phyloP scores from a whole-genome alignment of 1,140 invertebrate genomes.

The Maniola jurtina region DNA sequence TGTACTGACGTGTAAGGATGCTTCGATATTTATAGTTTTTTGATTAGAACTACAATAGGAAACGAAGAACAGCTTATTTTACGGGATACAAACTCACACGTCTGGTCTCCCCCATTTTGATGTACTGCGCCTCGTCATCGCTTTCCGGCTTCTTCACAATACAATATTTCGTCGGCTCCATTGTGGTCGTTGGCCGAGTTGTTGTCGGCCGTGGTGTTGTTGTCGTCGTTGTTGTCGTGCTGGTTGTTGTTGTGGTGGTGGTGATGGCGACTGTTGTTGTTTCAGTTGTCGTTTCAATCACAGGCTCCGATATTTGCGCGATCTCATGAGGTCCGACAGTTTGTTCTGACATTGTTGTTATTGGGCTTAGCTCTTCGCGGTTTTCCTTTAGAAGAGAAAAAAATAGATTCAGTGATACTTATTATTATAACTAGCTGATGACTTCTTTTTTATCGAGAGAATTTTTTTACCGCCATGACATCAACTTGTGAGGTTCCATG shows the following conservation, averaged over 20 bases:
- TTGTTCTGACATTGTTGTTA: slow-evolving; percentile 69
- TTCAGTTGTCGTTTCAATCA: slow-evolving; percentile 68
- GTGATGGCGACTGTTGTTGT: slow-evolving; percentile 78
- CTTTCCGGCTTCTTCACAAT: slow-evolving; percentile 87
- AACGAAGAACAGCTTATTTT: neutral
- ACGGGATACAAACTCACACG: slow-evolving; percentile 49
- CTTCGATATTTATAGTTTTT: too few relatives aligned
- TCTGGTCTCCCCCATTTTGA: slow-evolving; percentile 72
- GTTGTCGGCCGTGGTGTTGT: slow-evolving; percentile 78
- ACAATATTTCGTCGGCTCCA: slow-evolving; percentile 88
- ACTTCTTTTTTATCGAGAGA: too few relatives aligned
- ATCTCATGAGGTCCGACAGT: slow-evolving; percentile 59
- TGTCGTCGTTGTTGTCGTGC: slow-evolving; percentile 69
- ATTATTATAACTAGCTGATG: too few relatives aligned
- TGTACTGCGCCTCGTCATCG: slow-evolving; percentile 70
- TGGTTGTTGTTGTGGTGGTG: slow-evolving; percentile 78
- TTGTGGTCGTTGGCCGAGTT: slow-evolving; percentile 82
- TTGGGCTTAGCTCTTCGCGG: slow-evolving; percentile 61
- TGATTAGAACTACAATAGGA: neutral
- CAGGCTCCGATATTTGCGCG: slow-evolving; percentile 63
- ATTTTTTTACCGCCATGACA: slow-evolving; percentile 51
- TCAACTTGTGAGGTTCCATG: slow-evolving; percentile 58
- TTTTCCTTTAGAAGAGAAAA: slow-evolving; percentile 41
- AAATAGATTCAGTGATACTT: too few relatives aligned
- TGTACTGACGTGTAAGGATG: too few relatives aligned